Evolutionary conservation across 2,797 vertebrate species (phyloP).

Genomic region (Muscicapa striata): DNA sequence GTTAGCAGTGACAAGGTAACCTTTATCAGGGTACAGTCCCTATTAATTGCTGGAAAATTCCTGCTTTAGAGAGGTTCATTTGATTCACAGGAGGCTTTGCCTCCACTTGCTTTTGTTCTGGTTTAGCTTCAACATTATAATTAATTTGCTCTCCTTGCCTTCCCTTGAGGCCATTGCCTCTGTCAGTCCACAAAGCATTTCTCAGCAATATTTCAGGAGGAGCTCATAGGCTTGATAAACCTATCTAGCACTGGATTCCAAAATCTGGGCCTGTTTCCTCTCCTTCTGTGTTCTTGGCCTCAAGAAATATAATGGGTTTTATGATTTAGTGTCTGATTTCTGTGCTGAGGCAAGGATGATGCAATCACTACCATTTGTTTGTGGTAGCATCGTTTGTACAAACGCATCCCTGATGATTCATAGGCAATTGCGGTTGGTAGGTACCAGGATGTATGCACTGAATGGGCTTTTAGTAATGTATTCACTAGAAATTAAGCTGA

Average conservation of each 20-base stretch:
- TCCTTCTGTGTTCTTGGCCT: slow-evolving; percentile 40
- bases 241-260: not conserved
- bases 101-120: slow-evolving; percentile 33
- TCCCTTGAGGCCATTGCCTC: slow-evolving; percentile 28
- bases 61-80: not conserved
- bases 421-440: slow-evolving; percentile 46
- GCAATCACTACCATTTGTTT: slow-evolving; percentile 60
- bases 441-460: slow-evolving; percentile 47
- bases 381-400: slow-evolving; percentile 32
- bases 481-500: slow-evolving; percentile 61
- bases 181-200: not conserved
- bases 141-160: slow-evolving; percentile 38
- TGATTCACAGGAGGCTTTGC: slow-evolving; percentile 7
- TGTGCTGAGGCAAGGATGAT: slow-evolving; percentile 26
- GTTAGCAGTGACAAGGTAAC: slow-evolving; percentile 58
- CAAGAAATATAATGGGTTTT: slow-evolving; percentile 13
- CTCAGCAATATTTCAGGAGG: not conserved
- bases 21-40: slow-evolving; percentile 48
- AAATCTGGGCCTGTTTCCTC: slow-evolving; percentile 19
- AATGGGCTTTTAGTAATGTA: slow-evolving; percentile 54
- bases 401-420: slow-evolving; percentile 52
- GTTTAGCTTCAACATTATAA: slow-evolving; percentile 14
- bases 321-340: slow-evolving; percentile 37
- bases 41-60: slow-evolving; percentile 52
- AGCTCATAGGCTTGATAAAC: not conserved